These are phyloP conservation scores for Garra rufa DNA, from an alignment of 2,113 vertebrate species.

Conservation along the genomic window DNA sequence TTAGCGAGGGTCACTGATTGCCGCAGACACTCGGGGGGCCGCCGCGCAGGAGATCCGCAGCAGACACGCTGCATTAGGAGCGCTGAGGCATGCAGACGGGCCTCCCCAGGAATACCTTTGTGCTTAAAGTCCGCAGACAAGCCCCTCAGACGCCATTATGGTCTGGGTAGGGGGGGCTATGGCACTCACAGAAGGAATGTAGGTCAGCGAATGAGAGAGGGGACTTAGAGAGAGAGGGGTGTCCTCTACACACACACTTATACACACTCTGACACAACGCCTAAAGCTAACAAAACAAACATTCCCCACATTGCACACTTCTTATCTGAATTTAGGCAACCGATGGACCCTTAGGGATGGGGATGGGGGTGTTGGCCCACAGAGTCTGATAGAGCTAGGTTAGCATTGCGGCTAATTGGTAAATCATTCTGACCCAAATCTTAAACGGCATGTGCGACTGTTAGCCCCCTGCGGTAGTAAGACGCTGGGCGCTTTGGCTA, in stretches of 20 bases:
- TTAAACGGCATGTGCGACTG: background rate
- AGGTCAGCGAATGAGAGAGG: conserved; percentile 46
- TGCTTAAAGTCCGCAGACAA: conserved; percentile 44
- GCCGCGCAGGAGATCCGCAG: background rate
- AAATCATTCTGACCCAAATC: conserved; percentile 12
- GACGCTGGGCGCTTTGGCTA: background rate
- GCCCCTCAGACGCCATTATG: conserved; percentile 41
- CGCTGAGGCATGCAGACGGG: conserved; percentile 31
- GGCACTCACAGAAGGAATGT: conserved; percentile 48
- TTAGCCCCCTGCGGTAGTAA: conserved; percentile 1
- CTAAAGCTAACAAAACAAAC: conserved; percentile 35
- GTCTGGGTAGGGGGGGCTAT: conserved; percentile 1
- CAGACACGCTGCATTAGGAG: conserved; percentile 51
- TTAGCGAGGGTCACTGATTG: background rate
- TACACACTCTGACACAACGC: conserved; percentile 4
- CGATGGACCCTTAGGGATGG: background rate
- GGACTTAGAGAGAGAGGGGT: conserved; percentile 28
- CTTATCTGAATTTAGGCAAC: conserved; percentile 26
- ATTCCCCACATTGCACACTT: conserved; percentile 25
- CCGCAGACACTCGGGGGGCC: conserved; percentile 7
- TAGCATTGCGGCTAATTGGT: conserved; percentile 22
- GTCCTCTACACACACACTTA: conserved; percentile 24
- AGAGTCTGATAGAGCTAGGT: conserved; percentile 5
- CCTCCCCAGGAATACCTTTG: conserved; percentile 50
- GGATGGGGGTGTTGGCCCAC: background rate